These are phyloP conservation scores for Odontamblyopus lacepedii DNA, from an alignment of 2,797 vertebrate species.

Conservation along the genomic window DNA sequence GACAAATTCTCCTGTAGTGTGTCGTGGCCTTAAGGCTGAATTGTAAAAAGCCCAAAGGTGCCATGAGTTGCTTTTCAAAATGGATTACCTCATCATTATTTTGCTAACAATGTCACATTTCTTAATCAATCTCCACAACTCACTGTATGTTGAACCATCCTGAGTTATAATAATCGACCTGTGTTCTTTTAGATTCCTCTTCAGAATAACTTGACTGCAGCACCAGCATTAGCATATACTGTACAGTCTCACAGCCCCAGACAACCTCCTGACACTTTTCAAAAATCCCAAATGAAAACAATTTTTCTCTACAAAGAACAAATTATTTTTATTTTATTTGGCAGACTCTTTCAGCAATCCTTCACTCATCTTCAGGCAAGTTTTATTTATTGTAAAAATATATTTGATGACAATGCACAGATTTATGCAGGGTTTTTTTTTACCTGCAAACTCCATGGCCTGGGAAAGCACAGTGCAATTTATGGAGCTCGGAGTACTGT, in stretches of 20 bases:
- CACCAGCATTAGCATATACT: not conserved
- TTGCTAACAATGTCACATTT: not conserved
- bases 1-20: too few relatives aligned
- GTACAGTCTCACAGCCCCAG: slow-evolving; percentile 10
- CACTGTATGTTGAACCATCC: not conserved
- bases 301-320: slow-evolving; percentile 21
- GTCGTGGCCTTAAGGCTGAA: not conserved
- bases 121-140: slow-evolving; percentile 13
- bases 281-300: slow-evolving; percentile 4
- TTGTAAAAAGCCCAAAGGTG: slow-evolving; percentile 28
- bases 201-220: slow-evolving; percentile 1
- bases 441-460: slow-evolving; percentile 18
- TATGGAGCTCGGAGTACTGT: slow-evolving; percentile 45
- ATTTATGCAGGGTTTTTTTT: not conserved
- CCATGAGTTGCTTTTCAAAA: slow-evolving; percentile 4
- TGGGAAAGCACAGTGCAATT: slow-evolving; percentile 35
- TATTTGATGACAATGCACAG: slow-evolving; percentile 25
- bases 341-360: slow-evolving; percentile 18
- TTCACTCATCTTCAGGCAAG: slow-evolving; percentile 25
- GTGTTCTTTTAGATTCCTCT: not conserved
- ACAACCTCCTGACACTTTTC: not conserved
- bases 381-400: slow-evolving; percentile 25
- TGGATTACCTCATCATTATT: too few relatives aligned
- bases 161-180: slow-evolving; percentile 19
- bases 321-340: slow-evolving; percentile 30